Base-by-base conservation (phyloP, 2,888 invertebrate genomes). In the Poecilobothrus nobilitatus region DNA sequence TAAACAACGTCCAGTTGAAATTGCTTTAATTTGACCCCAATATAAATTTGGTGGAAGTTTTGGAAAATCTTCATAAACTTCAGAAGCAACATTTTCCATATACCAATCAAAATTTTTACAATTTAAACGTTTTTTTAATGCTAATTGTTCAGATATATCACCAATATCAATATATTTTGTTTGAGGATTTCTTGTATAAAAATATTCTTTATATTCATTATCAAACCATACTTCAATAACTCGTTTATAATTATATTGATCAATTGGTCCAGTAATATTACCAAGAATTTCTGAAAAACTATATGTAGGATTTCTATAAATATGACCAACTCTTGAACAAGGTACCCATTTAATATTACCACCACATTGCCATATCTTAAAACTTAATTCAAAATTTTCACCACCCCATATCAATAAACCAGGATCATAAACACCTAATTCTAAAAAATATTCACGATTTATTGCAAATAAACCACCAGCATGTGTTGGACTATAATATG, bases 351-450 rank as follows among this genome's bases (percentile, higher is more conserved):
- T 95, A 71, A 97, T 80, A 0, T 89, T 86, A 2, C 96, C 96
- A 1, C 95, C 96, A 84, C 84, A 87, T 75, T 86, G 85, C 88
- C 90, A 88, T 76, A 94, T 91, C 77, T 95, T 84, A 81, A 96
- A 96, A 41, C 94, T 94, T 86, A 97, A 94, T 83, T 97, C 96
- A 61, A 97, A 85, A 83, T 97, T 97, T 84, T 97, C 96, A 0
- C 94, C 94, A 22, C 94, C 94, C 94, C 94, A 94, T 80, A 72
- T 66, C 64, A 65, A 67, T n/a, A 33, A 34, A 70, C 72, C 68
- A 70, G 91, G 89, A 79, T 97, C 97, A 79, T 95, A 95, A 0
- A 91, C 90, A 5, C 93, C 93, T 68, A 90, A 81, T 80, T 95
- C 91, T 91, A 94, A 96, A 83, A 95, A 97, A 82, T 92, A 96